Evolutionary conservation across 2,888 invertebrate genomes (phyloP).

Genomic region (Sarcophaga rosellei): DNA sequence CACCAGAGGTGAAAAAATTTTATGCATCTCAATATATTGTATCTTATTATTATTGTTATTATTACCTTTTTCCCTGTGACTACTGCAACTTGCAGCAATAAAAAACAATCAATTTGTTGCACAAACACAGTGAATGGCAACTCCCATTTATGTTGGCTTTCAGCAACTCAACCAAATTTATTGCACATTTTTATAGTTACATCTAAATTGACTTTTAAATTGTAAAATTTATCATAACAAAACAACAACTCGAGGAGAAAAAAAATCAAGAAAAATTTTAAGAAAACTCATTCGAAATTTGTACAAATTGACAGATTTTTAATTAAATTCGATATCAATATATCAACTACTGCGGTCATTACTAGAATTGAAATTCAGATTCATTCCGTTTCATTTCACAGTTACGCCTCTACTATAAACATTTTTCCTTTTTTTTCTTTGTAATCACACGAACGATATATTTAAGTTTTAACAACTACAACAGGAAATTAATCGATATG

Average conservation of each 20-base stretch:
- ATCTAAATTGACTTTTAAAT: constrained; percentile 81
- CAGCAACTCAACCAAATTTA: constrained; percentile 76
- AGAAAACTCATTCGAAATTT: constrained; percentile 45
- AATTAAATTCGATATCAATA: constrained; percentile 68
- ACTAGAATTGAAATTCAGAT: constrained; percentile 35
- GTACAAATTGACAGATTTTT: constrained; percentile 67
- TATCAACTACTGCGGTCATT: constrained; percentile 59
- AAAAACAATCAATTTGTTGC: constrained; percentile 69
- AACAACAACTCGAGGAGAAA: constrained; percentile 49
- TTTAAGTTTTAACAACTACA: background rate
- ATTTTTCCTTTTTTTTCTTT: background rate
- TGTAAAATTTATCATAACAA: constrained; percentile 79
- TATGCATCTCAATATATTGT: constrained; percentile 34
- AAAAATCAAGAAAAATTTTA: background rate
- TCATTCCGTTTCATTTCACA: constrained; percentile 22
- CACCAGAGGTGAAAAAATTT: constrained; percentile 67
- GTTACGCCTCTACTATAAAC: constrained; percentile 15
- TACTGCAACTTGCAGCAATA: constrained; percentile 42
- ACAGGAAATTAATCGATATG: background rate
- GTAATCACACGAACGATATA: background rate
- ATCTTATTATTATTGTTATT: constrained; percentile 15
- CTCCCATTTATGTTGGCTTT: constrained; percentile 72
- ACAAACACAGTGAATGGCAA: constrained; percentile 65
- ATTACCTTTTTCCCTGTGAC: constrained; percentile 25
- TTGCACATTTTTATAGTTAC: constrained; percentile 80